Evolutionary conservation across 2,113 vertebrate species (phyloP).

Genomic region (Pelusios castaneus): DNA sequence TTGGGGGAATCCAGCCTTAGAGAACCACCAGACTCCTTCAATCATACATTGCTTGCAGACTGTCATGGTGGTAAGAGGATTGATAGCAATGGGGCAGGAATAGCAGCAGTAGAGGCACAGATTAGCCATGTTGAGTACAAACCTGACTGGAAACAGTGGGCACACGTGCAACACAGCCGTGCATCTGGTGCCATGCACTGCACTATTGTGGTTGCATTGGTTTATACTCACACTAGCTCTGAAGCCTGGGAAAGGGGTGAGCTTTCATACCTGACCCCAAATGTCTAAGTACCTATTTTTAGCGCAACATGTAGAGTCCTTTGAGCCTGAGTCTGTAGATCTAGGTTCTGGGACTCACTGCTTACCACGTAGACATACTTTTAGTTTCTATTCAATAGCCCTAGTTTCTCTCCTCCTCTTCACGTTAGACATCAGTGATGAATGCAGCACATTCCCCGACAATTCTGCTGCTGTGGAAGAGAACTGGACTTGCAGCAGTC

Average conservation of each 20-base stretch:
- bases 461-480: not conserved
- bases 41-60: not conserved
- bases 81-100: no score
- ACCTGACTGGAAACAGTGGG: no score
- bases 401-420: not conserved
- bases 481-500: not conserved
- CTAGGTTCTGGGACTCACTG: not conserved
- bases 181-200: no score
- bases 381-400: not conserved
- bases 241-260: no score
- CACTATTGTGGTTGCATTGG: no score
- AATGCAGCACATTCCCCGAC: not conserved
- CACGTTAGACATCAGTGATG: not conserved
- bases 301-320: not conserved
- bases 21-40: not conserved
- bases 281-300: not conserved
- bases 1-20: not conserved
- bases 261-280: no score
- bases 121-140: no score
- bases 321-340: not conserved
- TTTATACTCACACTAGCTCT: no score
- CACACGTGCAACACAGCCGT: no score
- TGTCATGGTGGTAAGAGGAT: not conserved
- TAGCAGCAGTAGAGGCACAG: no score
- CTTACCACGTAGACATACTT: not conserved